Percentiles rank a stretch among this genome's conserved stretches.
phyloP scores from a whole-genome alignment of 2,113 vertebrate species.

The Bostrychus sinensis region DNA sequence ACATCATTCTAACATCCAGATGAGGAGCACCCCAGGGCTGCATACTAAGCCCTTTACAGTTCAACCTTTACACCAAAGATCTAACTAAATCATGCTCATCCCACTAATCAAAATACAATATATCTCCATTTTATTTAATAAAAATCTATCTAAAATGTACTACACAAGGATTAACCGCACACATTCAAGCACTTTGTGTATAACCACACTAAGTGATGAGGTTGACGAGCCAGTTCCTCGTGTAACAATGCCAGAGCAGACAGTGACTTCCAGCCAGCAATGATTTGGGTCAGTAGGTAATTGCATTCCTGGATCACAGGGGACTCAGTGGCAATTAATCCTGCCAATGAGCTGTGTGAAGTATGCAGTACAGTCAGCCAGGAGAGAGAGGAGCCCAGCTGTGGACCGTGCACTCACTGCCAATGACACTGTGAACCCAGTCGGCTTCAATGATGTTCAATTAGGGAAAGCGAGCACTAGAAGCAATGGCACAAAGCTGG shows the following conservation, averaged over 20 bases:
- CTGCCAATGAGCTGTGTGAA: conserved; percentile 58
- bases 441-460: conserved; percentile 15
- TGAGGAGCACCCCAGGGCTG: too few species aligned
- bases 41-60: not conserved
- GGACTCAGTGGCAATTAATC: conserved; percentile 73
- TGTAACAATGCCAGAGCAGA: conserved; percentile 46
- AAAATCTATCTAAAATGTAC: not conserved
- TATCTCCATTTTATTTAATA: too few species aligned
- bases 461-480: not conserved
- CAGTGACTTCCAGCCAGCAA: conserved; percentile 60
- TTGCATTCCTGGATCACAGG: conserved; percentile 72
- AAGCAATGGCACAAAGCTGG: not conserved
- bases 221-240: conserved; percentile 42
- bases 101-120: too few species aligned
- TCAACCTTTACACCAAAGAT: not conserved
- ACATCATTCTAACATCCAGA: too few species aligned
- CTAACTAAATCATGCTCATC: too few species aligned
- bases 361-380: conserved; percentile 43
- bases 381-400: conserved; percentile 39
- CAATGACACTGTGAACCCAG: conserved; percentile 23
- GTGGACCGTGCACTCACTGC: conserved; percentile 20
- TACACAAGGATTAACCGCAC: not conserved
- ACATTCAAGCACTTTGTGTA: conserved; percentile 1
- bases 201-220: conserved; percentile 10
- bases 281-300: conserved; percentile 81